These are phyloP conservation scores for Dermolepida albohirtum DNA, from an alignment of 2,888 invertebrate genomes.

Conservation along the genomic window DNA sequence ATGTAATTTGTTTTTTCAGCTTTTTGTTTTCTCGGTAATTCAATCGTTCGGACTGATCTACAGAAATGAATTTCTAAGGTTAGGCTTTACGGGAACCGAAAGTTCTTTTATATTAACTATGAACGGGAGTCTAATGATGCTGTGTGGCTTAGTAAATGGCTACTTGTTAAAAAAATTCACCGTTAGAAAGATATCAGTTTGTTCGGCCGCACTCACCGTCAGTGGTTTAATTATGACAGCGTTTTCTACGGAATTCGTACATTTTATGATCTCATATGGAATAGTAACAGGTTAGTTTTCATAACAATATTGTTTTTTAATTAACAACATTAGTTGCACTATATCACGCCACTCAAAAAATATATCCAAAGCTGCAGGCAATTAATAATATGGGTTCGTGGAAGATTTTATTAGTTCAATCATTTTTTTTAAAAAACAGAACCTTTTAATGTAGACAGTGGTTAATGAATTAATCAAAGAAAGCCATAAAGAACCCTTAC, in stretches of 20 bases:
- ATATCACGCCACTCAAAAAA: too few species aligned
- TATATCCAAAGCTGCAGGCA: too few species aligned
- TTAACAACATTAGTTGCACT: too few species aligned
- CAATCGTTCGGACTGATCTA: constrained; percentile 73
- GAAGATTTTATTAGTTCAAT: too few species aligned
- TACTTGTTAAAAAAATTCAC: constrained; percentile 70
- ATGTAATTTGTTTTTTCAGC: constrained; percentile 54
- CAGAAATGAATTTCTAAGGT: constrained; percentile 68
- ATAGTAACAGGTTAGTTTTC: constrained; percentile 67
- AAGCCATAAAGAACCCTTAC: too few species aligned
- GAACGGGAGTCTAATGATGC: constrained; percentile 74
- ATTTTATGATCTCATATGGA: constrained; percentile 72
- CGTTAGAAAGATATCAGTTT: constrained; percentile 71
- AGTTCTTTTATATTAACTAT: constrained; percentile 70
- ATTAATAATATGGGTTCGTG: too few species aligned
- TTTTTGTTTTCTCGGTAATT: constrained; percentile 68
- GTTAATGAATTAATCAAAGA: too few species aligned
- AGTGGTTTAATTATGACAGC: constrained; percentile 69
- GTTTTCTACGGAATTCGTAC: constrained; percentile 66
- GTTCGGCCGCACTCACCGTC: constrained; percentile 67
- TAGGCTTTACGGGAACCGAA: constrained; percentile 69
- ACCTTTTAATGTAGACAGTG: too few species aligned
- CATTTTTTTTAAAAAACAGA: too few species aligned
- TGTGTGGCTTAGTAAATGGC: constrained; percentile 71
- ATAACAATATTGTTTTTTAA: too few species aligned